Base-by-base conservation (phyloP, 2,797 vertebrate species). In the Kryptolebias ocellatus region DNA sequence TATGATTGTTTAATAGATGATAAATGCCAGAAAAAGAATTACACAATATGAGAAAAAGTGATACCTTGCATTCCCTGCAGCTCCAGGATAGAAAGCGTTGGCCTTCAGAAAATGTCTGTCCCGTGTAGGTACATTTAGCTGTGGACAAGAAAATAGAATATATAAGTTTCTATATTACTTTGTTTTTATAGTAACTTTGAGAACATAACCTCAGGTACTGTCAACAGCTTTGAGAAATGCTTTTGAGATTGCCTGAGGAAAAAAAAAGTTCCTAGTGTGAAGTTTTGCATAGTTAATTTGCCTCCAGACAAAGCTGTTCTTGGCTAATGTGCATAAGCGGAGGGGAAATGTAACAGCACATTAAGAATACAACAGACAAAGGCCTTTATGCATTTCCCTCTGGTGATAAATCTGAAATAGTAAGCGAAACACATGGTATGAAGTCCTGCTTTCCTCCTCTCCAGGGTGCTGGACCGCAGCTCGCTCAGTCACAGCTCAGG, bases 51-150 rank as follows among this genome's bases (percentile, higher is more conserved):
- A 59, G 9, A 53, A 59, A 16, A 37, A 16, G 44, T 18, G 88
- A 95, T 94, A 98, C 97, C 92, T 93, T 94, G 88, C 97, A 98
- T 93, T 98, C 96, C 84, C 91, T 94, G 91, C 97, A 98, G 91
- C 89, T 95, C 86, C 92, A 92, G 61, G 94, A 94, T 84, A 98
- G 90, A 55, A 96, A 84, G 29, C 90, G 90, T 61, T 97, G 96
- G 72, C 97, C 95, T 89, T 98, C 96, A 45, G 95, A 93, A 49
- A 97, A 94, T 4, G 93, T 93, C 85, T 93, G 95, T 44, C 95
- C 95, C 93, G 95, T 93, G 83, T 94, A 97, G 84, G 92, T 94
- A 56, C 97, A 98, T 83, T 95, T 97, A 1, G 95, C 97, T 98
- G 92, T 39, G 82, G 90, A 78, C 9, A 76, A 52, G 61, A 49